Base-by-base conservation (phyloP, 2,797 vertebrate species). In the Pterois miles region DNA sequence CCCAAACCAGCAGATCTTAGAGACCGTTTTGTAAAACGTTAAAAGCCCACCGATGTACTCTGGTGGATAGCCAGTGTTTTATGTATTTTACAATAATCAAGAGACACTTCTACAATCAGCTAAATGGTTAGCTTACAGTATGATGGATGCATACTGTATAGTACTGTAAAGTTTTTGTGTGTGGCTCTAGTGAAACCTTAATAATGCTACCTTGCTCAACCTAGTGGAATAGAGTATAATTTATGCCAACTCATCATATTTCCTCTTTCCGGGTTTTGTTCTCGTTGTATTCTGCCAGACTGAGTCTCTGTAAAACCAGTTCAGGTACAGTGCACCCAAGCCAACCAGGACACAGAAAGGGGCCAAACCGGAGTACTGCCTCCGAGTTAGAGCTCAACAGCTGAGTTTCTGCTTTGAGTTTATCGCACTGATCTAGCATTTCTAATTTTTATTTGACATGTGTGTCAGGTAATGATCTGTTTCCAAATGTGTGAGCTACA, bases 301-400 rank as follows among this genome's bases (percentile, higher is more conserved):
- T 57, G 46, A 71, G 38, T 74, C 71, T 66, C 38, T 48, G 73
- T 75, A 50, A 65, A 82, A 71, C 64, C 75, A 84, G 85, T 80
- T 68, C 60, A 84, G 58, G 9, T 22, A 4, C 46, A 18, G 34
- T 79, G 68, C 54, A 71, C 38, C 11, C 13, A 7, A 56, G 73
- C 70, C 60, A 80, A 81, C 29, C 65, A 65, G 59, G 63, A 43
- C 69, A 70, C 43, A 62, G 46, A 43, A 64, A 46, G 56, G 29
- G 60, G 58, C 36, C 50, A 56, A 53, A 1, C 14, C 33, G n/a
- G 40, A 38, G 14, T 48, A 3, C 18, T 40, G 22, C 63, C 38
- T 3, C 58, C 53, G 9, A 74, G 23, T 53, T 48, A 23, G 2
- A 18, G 31, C 22, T 52, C 23, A 43, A 46, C 29, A 11, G 20